Percentiles rank a stretch among this genome's conserved stretches.
Conservation (phyloP, 35 echinoderm and acorn worm species). For the Nesometra sesokonis region DNA sequence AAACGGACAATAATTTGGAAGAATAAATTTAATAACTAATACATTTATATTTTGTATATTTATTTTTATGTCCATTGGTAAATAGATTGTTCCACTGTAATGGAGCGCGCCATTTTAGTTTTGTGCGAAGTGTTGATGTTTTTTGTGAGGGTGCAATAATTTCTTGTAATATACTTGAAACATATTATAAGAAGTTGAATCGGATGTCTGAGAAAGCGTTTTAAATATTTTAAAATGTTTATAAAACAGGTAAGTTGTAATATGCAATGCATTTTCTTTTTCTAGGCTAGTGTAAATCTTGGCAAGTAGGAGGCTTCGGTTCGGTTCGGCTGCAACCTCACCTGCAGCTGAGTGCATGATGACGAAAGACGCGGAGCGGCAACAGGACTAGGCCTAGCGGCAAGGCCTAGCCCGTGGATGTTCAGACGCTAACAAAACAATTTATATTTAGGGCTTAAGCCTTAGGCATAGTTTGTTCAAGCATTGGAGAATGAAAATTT, state of each 20-base stretch:
- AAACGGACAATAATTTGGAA: background rate
- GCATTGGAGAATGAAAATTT: no score
- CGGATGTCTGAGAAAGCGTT: background rate
- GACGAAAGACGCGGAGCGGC: no score
- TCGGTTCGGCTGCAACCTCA: no score
- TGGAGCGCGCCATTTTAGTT: slow-evolving; percentile 39
- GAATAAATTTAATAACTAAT: background rate
- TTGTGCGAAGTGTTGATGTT: slow-evolving; percentile 7
- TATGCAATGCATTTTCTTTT: no score
- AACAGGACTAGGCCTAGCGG: background rate
- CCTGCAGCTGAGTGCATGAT: background rate
- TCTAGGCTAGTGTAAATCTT: no score
- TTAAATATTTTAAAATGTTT: slow-evolving; percentile 8
- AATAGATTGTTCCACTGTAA: background rate
- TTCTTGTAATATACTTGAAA: background rate
- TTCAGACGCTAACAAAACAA: background rate
- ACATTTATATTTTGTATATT: no score
- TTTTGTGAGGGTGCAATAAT: background rate
- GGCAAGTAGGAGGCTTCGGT: no score
- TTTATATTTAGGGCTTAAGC: background rate
- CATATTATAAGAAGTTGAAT: background rate
- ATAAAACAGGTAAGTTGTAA: slow-evolving; percentile 27
- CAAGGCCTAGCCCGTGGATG: background rate
- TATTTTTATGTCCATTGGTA: background rate
- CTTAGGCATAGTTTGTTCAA: background rate